Percentiles rank a stretch among this genome's conserved stretches.
phyloP scores from a whole-genome alignment of 2,797 vertebrate genomes.

The Fringilla coelebs region DNA sequence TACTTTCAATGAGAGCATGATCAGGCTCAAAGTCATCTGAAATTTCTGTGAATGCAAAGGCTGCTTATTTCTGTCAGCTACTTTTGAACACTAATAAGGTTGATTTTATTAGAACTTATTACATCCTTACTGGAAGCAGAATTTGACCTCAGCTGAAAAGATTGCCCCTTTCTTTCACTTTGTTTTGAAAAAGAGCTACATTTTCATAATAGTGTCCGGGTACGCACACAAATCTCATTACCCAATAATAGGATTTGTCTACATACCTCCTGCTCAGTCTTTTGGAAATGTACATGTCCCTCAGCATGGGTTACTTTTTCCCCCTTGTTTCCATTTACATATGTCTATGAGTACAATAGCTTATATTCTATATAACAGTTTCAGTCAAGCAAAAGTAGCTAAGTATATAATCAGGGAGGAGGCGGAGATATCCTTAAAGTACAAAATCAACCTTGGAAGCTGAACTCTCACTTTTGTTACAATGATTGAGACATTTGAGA shows the following conservation, averaged over 20 bases:
- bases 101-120: slow-evolving; percentile 66
- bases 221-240: slow-evolving; percentile 73
- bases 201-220: slow-evolving; percentile 68
- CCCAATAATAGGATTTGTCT: slow-evolving; percentile 75
- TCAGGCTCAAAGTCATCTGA: slow-evolving; percentile 2
- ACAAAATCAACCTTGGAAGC: not conserved
- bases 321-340: slow-evolving; percentile 56
- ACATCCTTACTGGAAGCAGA: slow-evolving; percentile 62
- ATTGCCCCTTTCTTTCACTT: slow-evolving; percentile 45
- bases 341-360: slow-evolving; percentile 59
- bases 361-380: slow-evolving; percentile 39
- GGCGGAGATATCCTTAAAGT: not conserved
- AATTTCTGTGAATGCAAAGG: slow-evolving; percentile 43
- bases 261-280: slow-evolving; percentile 68
- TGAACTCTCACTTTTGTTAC: slow-evolving; percentile 8
- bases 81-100: slow-evolving; percentile 48
- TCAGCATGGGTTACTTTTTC: slow-evolving; percentile 53
- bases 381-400: slow-evolving; percentile 44
- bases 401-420: not conserved
- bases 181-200: slow-evolving; percentile 61
- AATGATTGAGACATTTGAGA: slow-evolving; percentile 1
- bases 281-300: slow-evolving; percentile 66
- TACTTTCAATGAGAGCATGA: not conserved
- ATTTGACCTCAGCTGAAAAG: slow-evolving; percentile 62
- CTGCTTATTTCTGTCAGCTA: slow-evolving; percentile 43